Conservation (phyloP, 2,797 vertebrate genomes). For the Danio choprae region DNA sequence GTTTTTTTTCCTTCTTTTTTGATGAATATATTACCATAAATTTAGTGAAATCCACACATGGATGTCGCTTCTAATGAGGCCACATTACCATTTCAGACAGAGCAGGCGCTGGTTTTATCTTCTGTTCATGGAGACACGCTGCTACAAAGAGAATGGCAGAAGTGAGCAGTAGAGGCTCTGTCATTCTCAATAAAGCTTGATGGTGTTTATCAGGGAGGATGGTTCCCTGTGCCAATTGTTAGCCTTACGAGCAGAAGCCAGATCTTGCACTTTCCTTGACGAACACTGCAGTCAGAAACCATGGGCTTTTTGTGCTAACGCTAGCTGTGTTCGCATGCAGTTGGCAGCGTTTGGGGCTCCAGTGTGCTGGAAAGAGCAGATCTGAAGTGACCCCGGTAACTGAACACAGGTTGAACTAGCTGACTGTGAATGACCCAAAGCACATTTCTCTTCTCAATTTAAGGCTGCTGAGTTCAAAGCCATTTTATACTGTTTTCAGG, state of each 20-base stretch:
- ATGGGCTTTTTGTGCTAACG: neutral
- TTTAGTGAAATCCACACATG: conserved; percentile 54
- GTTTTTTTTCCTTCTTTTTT: conserved; percentile 19
- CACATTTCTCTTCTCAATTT: neutral
- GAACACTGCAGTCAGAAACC: conserved; percentile 13
- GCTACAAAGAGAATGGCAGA: conserved; percentile 58
- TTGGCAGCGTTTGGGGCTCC: neutral
- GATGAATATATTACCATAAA: conserved; percentile 58
- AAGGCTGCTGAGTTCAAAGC: neutral
- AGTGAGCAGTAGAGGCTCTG: conserved; percentile 42
- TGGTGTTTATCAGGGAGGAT: conserved; percentile 37
- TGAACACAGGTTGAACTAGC: neutral
- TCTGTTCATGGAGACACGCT: conserved; percentile 43
- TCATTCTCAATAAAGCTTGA: conserved; percentile 50
- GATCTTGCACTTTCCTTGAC: neutral
- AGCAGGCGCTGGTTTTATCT: conserved; percentile 46
- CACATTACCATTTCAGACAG: conserved; percentile 62
- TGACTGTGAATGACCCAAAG: neutral
- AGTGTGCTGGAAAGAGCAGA: neutral
- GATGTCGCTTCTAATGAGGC: conserved; percentile 60
- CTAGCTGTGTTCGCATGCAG: conserved; percentile 6
- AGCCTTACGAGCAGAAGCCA: conserved; percentile 10
- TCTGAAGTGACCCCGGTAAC: conserved; percentile 18
- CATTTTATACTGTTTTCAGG: neutral
- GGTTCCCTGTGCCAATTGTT: conserved; percentile 13